These are phyloP conservation scores for Drosophila atroscutellata DNA, from an alignment of 2,888 invertebrate genomes.

Conservation along the genomic window DNA sequence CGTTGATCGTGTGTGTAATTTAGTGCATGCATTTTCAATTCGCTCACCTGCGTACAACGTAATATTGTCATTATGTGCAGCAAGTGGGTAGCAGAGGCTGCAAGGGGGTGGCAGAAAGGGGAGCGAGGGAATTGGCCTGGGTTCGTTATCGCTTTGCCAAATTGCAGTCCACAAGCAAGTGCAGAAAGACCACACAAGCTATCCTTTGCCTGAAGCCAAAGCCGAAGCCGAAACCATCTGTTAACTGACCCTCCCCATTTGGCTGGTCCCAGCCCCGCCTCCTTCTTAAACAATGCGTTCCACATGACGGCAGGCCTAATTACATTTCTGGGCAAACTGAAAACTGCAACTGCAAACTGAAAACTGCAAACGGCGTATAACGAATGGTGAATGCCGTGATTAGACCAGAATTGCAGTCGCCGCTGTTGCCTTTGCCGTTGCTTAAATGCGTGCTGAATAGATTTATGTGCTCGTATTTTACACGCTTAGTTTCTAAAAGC, in stretches of 20 bases:
- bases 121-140: background rate
- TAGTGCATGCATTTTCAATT: slow-evolving; percentile 29
- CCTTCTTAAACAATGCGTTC: slow-evolving; percentile 59
- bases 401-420: slow-evolving; percentile 44
- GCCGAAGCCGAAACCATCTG: slow-evolving; percentile 45
- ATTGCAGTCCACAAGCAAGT: slow-evolving; percentile 22
- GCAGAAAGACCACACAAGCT: slow-evolving; percentile 6
- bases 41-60: slow-evolving; percentile 45
- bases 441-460: slow-evolving; percentile 73
- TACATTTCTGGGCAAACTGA: slow-evolving; percentile 64
- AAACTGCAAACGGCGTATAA: slow-evolving; percentile 51
- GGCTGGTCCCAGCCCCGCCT: slow-evolving; percentile 2
- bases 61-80: slow-evolving; percentile 69
- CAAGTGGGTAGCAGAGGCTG: background rate
- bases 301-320: slow-evolving; percentile 77
- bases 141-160: slow-evolving; percentile 47
- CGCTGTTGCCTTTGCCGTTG: slow-evolving; percentile 37
- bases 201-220: background rate
- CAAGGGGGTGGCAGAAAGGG: background rate
- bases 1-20: slow-evolving; percentile 36
- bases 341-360: slow-evolving; percentile 42
- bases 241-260: slow-evolving; percentile 25
- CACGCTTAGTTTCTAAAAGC: slow-evolving; percentile 67
- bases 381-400: slow-evolving; percentile 61
- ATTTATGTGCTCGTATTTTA: slow-evolving; percentile 78